Evolutionary conservation across 2,797 vertebrate genomes (phyloP).

Genomic region (Halcyon chelicuti): DNA sequence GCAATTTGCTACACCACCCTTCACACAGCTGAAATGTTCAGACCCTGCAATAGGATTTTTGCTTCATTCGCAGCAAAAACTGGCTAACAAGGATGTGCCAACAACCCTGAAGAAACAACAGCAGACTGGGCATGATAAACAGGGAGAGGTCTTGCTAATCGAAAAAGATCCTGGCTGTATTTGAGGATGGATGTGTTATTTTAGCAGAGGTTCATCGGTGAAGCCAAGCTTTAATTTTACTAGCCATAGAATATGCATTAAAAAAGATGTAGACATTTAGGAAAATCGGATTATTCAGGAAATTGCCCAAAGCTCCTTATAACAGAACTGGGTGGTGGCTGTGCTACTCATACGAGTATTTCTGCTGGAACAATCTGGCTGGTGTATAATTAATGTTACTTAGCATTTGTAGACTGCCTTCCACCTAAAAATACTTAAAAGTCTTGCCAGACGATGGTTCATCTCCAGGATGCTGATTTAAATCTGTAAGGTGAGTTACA

Average conservation of each 20-base stretch:
- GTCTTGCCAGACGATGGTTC: background rate
- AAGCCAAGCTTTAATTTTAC: slow-evolving; percentile 14
- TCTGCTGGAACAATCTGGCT: slow-evolving; percentile 8
- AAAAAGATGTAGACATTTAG: slow-evolving; percentile 30
- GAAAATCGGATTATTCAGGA: slow-evolving; percentile 22
- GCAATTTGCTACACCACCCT: background rate
- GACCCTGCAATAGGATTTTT: background rate
- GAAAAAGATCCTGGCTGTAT: background rate
- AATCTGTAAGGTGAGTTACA: background rate
- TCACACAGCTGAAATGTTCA: background rate
- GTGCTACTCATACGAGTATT: background rate
- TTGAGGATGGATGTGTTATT: background rate
- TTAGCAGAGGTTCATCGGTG: background rate
- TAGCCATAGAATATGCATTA: background rate
- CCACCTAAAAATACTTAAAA: background rate
- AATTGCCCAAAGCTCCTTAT: slow-evolving; percentile 9
- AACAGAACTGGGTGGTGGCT: background rate
- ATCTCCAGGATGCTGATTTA: background rate
- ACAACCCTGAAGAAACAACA: background rate
- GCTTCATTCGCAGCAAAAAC: background rate
- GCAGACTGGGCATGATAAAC: background rate
- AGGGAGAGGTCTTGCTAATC: background rate
- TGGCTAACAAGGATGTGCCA: background rate
- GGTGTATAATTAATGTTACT: slow-evolving; percentile 24
- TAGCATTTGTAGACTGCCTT: background rate